These are phyloP conservation scores for Chinchilla lanigera DNA, from an alignment of 2,113 vertebrate species.

Conservation along the genomic window DNA sequence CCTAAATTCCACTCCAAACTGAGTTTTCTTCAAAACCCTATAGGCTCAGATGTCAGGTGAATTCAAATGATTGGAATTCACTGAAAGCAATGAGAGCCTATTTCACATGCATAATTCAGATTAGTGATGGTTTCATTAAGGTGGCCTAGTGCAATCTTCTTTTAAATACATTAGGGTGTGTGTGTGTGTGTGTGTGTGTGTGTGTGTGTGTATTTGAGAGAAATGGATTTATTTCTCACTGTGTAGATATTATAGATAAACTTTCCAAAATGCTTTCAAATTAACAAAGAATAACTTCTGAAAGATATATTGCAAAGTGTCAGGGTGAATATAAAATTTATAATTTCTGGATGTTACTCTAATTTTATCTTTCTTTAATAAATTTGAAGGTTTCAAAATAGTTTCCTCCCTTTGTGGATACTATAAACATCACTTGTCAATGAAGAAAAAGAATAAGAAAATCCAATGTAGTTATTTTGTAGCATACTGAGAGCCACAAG, in stretches of 20 bases:
- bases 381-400: background rate
- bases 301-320: background rate
- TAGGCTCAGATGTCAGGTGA: slow-evolving; percentile 59
- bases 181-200: background rate
- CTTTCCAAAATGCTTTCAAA: background rate
- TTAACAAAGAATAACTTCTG: background rate
- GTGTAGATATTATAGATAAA: background rate
- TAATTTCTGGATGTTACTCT: background rate
- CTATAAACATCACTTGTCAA: background rate
- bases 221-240: background rate
- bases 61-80: slow-evolving; percentile 56
- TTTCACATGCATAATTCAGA: slow-evolving; percentile 75
- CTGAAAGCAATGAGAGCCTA: slow-evolving; percentile 33
- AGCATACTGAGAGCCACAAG: background rate
- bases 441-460: slow-evolving; percentile 29
- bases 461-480: background rate
- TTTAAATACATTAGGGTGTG: slow-evolving; percentile 19
- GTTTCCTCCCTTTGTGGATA: background rate
- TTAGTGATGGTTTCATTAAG: slow-evolving; percentile 64
- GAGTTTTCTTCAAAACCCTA: slow-evolving; percentile 40
- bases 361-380: slow-evolving; percentile 28
- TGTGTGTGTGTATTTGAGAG: background rate
- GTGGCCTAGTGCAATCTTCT: slow-evolving; percentile 63
- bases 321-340: background rate
- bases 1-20: slow-evolving; percentile 36